phyloP scores from a whole-genome alignment of 2,113 vertebrate species.

The Ptychochromis oligacanthus region DNA sequence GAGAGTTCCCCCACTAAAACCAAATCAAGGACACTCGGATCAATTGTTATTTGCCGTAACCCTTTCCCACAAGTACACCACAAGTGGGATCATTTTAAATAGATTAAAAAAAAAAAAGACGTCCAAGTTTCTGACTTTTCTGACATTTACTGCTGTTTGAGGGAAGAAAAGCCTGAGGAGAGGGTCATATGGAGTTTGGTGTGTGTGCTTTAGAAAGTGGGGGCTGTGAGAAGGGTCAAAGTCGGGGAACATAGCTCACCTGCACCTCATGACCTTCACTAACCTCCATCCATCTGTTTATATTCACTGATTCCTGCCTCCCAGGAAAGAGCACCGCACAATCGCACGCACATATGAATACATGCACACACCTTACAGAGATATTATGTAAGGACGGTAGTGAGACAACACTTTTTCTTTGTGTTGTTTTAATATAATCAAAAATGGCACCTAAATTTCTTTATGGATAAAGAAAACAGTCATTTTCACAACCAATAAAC shows the following conservation, averaged over 20 bases:
- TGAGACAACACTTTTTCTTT: not conserved
- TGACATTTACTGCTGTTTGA: not conserved
- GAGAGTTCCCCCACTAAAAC: not conserved
- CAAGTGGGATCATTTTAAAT: not conserved
- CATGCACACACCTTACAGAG: not conserved
- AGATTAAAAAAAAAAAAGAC: not conserved
- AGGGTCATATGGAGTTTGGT: not conserved
- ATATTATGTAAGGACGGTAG: not conserved
- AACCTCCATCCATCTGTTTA: conserved; percentile 65
- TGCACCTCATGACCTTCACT: conserved; percentile 41
- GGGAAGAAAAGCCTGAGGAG: not conserved
- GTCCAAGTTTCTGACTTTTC: not conserved
- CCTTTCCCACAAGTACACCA: not conserved
- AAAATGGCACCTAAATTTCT: not conserved
- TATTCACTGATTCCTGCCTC: conserved; percentile 54
- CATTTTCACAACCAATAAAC: not conserved
- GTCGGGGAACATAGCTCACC: conserved; percentile 47
- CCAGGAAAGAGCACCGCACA: not conserved
- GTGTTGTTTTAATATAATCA: not conserved
- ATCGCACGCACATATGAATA: not conserved
- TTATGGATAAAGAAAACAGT: not conserved
- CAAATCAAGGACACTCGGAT: not conserved
- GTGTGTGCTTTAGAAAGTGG: not conserved
- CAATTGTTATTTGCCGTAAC: not conserved
- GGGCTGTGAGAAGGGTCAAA: conserved; percentile 18